phyloP scores from a whole-genome alignment of 2,113 vertebrate species.

The Percina caprodes region DNA sequence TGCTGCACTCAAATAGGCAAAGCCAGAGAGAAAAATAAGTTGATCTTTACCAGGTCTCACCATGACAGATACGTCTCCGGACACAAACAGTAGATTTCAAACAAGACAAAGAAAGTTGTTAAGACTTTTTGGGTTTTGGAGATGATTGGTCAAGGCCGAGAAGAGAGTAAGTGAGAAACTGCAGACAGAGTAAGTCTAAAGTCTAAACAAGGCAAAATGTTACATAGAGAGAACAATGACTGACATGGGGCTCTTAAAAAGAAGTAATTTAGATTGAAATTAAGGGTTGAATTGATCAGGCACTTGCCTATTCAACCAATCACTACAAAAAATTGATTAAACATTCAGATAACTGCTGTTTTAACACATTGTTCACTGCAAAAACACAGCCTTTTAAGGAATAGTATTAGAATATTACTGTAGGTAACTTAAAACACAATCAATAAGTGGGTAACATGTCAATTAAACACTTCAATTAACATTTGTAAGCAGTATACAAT shows the following conservation, averaged over 20 bases:
- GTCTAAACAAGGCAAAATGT: conserved; percentile 41
- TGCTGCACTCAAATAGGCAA: conserved; percentile 48
- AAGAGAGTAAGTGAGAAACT: conserved; percentile 32
- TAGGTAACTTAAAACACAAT: conserved; percentile 10
- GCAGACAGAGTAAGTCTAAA: conserved; percentile 11
- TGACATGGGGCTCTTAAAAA: conserved; percentile 1
- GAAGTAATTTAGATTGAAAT: conserved; percentile 27
- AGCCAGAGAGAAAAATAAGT: conserved; percentile 37
- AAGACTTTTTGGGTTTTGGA: conserved; percentile 30
- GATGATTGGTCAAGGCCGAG: conserved; percentile 27
- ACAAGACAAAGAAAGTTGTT: conserved; percentile 23
- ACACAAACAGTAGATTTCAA: neutral
- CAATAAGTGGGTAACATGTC: neutral
- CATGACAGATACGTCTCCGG: neutral
- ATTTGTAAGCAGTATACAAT: neutral
- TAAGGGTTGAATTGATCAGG: conserved; percentile 36
- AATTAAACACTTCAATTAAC: neutral
- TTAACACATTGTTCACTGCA: neutral
- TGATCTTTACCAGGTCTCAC: conserved; percentile 18
- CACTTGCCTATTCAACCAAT: neutral
- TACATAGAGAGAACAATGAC: conserved; percentile 34
- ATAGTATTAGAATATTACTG: neutral
- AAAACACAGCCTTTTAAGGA: too few species aligned
- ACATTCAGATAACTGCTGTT: conserved; percentile 6
- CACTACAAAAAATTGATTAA: conserved; percentile 4